Conservation (phyloP, 2,113 vertebrate genomes). For the Myrmophylax atrothorax region DNA sequence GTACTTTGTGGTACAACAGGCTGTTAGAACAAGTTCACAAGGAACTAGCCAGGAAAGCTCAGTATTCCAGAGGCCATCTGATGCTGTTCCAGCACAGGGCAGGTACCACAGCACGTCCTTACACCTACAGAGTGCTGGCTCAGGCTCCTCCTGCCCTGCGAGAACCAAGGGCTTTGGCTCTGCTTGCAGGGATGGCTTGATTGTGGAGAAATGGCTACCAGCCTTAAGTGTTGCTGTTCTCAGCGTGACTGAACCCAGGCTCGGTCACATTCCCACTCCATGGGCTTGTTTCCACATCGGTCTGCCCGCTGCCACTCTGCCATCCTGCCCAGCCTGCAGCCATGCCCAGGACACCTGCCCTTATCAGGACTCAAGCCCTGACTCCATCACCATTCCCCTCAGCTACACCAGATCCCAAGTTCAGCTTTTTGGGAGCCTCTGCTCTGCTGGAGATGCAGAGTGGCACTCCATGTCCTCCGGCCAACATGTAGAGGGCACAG, state of each 20-base stretch:
- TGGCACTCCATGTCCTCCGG: background rate
- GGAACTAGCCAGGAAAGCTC: background rate
- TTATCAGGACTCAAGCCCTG: background rate
- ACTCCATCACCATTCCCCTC: background rate
- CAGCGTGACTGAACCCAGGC: accelerated
- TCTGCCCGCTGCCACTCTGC: background rate
- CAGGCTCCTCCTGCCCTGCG: background rate
- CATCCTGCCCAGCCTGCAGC: background rate
- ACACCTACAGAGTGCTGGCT: background rate
- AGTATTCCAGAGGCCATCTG: background rate
- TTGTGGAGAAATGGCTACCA: background rate
- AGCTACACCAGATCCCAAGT: background rate
- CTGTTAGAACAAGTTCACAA: background rate
- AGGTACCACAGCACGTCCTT: background rate
- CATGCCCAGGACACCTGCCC: background rate
- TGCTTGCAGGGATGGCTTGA: background rate
- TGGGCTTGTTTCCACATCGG: background rate
- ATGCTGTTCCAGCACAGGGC: background rate
- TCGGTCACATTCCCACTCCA: accelerated
- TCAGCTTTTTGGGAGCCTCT: background rate
- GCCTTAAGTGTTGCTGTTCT: background rate
- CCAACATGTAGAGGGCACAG: background rate
- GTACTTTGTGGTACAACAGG: background rate
- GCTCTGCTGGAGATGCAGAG: background rate
- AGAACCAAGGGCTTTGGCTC: background rate